phyloP scores from a whole-genome alignment of 1,140 invertebrate species.

The Euglossa dilemma region DNA sequence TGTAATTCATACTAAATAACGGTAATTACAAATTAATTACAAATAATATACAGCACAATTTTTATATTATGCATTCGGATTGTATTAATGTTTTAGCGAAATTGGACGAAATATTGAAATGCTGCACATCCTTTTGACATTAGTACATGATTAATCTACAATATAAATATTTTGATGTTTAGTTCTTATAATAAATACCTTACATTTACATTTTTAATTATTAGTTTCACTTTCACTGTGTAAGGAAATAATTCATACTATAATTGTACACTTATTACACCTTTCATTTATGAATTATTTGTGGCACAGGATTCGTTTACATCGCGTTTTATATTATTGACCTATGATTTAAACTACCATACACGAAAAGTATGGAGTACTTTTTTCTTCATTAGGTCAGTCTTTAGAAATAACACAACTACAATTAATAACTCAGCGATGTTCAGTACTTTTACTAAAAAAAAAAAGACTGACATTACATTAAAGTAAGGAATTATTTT shows the following conservation, averaged over 20 bases:
- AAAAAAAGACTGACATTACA: conserved; percentile 52
- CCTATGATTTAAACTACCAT: conserved; percentile 31
- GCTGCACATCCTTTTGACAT: conserved; percentile 38
- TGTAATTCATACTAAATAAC: conserved; percentile 42
- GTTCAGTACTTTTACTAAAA: conserved; percentile 55
- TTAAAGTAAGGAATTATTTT: conserved; percentile 63
- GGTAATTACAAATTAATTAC: conserved; percentile 52
- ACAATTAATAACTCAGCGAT: conserved; percentile 43
- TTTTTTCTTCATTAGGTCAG: conserved; percentile 35
- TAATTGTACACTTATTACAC: conserved; percentile 49
- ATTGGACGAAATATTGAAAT: conserved; percentile 63
- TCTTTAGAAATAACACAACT: conserved; percentile 53
- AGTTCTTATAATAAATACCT: conserved; percentile 57
- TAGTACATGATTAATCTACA: conserved; percentile 58
- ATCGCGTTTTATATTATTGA: conserved; percentile 23
- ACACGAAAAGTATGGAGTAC: conserved; percentile 23
- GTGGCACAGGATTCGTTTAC: conserved; percentile 48
- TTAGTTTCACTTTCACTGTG: conserved; percentile 29
- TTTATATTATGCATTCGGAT: conserved; percentile 35
- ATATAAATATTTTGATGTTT: conserved; percentile 61
- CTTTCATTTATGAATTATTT: conserved; percentile 57
- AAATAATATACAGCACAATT: conserved; percentile 54
- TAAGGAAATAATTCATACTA: conserved; percentile 50
- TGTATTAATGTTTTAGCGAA: conserved; percentile 59
- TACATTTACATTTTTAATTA: conserved; percentile 32